Base-by-base conservation (phyloP, 2,888 invertebrate genomes). In the Amphipyra tragopoginis region DNA sequence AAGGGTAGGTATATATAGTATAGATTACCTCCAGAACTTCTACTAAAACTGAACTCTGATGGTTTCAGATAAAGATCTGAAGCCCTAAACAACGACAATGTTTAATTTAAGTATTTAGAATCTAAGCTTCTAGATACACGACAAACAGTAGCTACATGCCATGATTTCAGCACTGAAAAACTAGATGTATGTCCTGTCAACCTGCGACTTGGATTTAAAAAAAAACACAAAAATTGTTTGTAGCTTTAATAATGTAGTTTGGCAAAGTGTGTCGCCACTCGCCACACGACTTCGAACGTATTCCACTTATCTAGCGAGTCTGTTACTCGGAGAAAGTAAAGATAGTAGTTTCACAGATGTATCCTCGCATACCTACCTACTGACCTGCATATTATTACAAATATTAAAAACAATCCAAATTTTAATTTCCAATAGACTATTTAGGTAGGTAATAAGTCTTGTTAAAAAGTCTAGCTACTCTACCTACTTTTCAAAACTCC, bases 291-390 rank as follows among this genome's bases (percentile, higher is more conserved):
- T 66, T 65, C 77, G 52, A 69, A 66, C 58, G 74, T 74, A 72
- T 65, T 4, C 11, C 47, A 47, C 78, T 74, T 62, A 80, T 81
- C 79, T 65, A 77, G 75, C 73, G 34, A 73, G 68, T 77, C 85
- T 84, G 84, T 84, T 82, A 84, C 81, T 84, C 73, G 76, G 85
- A 85, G 88, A 89, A 90, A 90, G 88, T 87, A 72, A 82, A 71
- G 58, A 55, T 56, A 45, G 43, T 59, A 64, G 49, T 48, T 61
- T 66, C 34, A 60, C 47, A 77, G 43, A 65, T 65, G 47, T 62
- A 45, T 63, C 36, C 53, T 44, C 44, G 11, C 26, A 44, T 64
- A 64, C 57, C 64, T 54, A 55, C 72, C 68, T 61, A 61, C 67
- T 73, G 59, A 77, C 73, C 76, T 58, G 64, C 59, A 56, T 75